A percentile compares a stretch with the other conserved stretches of the same genome.
These are phyloP conservation scores for Mythimna lalbum DNA, from an alignment of 2,888 invertebrate species.

Conservation along the genomic window DNA sequence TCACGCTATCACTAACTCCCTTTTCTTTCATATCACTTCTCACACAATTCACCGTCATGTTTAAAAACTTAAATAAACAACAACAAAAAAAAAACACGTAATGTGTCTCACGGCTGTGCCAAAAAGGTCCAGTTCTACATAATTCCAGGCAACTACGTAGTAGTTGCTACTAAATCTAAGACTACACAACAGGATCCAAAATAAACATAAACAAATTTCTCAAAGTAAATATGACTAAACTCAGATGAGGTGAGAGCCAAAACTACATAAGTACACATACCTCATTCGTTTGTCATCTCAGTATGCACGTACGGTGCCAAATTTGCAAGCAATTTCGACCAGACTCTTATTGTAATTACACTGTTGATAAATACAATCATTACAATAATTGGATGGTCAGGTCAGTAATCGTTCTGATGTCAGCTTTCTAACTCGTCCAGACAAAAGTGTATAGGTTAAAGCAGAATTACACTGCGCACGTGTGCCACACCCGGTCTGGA, in stretches of 20 bases:
- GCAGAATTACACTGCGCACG: too few relatives aligned
- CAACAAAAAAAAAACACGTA: too few relatives aligned
- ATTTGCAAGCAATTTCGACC: constrained; percentile 21
- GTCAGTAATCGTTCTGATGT: background rate
- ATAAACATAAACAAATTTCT: constrained; percentile 11
- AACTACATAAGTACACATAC: constrained; percentile 12
- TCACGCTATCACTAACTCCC: too few relatives aligned
- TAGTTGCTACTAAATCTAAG: background rate
- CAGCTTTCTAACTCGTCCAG: background rate
- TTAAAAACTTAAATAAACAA: too few relatives aligned
- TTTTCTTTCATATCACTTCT: too few relatives aligned
- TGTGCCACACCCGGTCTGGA: too few relatives aligned
- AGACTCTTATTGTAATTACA: background rate
- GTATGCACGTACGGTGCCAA: constrained; percentile 24
- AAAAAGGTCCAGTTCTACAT: too few relatives aligned
- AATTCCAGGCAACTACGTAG: background rate
- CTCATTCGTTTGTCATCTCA: constrained; percentile 11
- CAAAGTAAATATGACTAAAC: constrained; percentile 15
- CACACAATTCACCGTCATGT: too few relatives aligned
- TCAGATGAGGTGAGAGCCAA: constrained; percentile 20
- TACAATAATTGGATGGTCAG: background rate
- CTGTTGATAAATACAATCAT: constrained; percentile 3
- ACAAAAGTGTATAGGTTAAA: background rate
- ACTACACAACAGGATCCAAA: background rate
- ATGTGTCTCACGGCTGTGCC: too few relatives aligned